Evolutionary conservation across 2,888 invertebrate genomes (phyloP).

Genomic region (Calliscelio sp.): DNA sequence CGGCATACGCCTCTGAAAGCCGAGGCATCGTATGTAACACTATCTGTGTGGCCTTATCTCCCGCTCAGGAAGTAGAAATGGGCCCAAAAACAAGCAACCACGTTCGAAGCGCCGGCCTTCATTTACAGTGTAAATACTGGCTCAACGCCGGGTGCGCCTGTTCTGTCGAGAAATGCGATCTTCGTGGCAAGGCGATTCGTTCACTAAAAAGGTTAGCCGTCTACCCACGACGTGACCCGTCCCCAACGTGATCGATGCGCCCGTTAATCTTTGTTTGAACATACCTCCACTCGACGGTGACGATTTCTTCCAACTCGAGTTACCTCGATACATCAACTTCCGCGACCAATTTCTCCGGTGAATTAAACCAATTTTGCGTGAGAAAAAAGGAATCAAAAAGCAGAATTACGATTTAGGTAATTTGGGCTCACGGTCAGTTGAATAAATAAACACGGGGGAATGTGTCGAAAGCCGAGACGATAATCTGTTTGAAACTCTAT

Average conservation of each 20-base stretch:
- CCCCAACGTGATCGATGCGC: conserved; percentile 81
- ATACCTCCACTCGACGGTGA: conserved; percentile 60
- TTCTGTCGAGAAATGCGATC: conserved; percentile 82
- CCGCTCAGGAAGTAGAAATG: conserved; percentile 56
- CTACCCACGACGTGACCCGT: conserved; percentile 74
- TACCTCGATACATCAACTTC: conserved; percentile 65
- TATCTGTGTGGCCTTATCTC: conserved; percentile 62
- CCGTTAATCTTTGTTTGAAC: conserved; percentile 80
- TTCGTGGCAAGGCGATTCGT: conserved; percentile 83
- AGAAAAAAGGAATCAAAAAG: conserved; percentile 35
- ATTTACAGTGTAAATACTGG: conserved; percentile 79
- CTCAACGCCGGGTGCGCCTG: conserved; percentile 80
- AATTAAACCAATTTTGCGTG: conserved; percentile 62
- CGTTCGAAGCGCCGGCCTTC: conserved; percentile 55
- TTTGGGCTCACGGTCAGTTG: conserved; percentile 48
- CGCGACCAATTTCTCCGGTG: conserved; percentile 57
- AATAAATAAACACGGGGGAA: conserved; percentile 56
- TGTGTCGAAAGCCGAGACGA: conserved; percentile 18
- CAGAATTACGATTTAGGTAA: conserved; percentile 31
- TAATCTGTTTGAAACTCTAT: conserved; percentile 41
- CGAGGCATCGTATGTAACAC: conserved; percentile 36
- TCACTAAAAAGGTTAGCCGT: conserved; percentile 79
- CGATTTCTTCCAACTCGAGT: conserved; percentile 61
- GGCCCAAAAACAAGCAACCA: conserved; percentile 68
- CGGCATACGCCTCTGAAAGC: conserved; percentile 29